Percentiles rank a stretch among this genome's conserved stretches.
Conservation (phyloP, 2,888 invertebrate genomes). For the Mechanitis messenoides region DNA sequence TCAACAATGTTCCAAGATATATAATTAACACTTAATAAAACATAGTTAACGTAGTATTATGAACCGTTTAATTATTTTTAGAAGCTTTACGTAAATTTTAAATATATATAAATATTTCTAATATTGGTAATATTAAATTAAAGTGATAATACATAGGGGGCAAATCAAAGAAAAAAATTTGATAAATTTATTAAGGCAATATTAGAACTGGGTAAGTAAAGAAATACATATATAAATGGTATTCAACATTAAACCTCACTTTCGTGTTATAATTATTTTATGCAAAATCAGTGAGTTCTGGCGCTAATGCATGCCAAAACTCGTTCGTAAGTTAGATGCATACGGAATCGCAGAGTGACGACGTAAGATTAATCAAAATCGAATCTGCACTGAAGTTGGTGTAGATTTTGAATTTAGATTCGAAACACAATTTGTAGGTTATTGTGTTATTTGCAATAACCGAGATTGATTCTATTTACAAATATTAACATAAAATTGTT, state of each 20-base stretch:
- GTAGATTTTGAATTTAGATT: conserved; percentile 19
- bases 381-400: conserved; percentile 32
- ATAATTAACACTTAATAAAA: conserved; percentile 29
- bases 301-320: conserved; percentile 29
- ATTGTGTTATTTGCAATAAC: conserved; percentile 3
- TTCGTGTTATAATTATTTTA: conserved; percentile 24
- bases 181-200: no score
- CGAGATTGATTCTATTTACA: no score
- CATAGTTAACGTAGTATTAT: conserved; percentile 6
- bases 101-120: not conserved
- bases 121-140: not conserved
- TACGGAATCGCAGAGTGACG: conserved; percentile 29
- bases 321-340: conserved; percentile 30
- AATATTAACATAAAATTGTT: no score
- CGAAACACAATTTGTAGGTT: conserved; percentile 6
- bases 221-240: not conserved
- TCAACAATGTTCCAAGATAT: conserved; percentile 29
- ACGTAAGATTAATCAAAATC: conserved; percentile 41
- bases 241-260: not conserved
- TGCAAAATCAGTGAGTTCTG: conserved; percentile 23
- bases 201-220: no score
- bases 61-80: conserved; percentile 7
- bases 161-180: no score
- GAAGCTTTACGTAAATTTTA: not conserved
- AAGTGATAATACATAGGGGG: not conserved